Base-by-base conservation (phyloP, 2,113 vertebrate species). In the Melanocharis versteri region DNA sequence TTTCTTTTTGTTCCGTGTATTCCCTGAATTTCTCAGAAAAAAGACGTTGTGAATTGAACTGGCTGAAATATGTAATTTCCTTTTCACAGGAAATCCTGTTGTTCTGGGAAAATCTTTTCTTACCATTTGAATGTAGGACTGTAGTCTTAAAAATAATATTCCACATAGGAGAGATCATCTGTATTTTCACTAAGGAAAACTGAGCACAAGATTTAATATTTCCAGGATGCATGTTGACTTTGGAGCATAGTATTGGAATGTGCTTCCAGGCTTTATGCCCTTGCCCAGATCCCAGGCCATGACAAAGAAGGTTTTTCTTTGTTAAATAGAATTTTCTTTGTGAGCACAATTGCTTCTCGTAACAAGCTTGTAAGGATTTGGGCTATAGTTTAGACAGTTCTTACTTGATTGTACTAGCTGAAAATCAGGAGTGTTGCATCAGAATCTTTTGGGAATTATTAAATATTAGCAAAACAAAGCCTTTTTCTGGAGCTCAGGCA, bases 11-110 rank as follows among this genome's bases (percentile, higher is more conserved):
- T 70, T 37, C 54, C 9, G 0, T 22, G 15, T 42, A 28, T 45
- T 82, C 84, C 23, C 21, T 61, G 53, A 17, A 6, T 69, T 93
- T 93, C 42, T 93, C 65, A 70, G 84, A 39, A 42, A 88, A 91
- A 66, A 77, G 39, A 4, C 31, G 2, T 64, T 79, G 42, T 83
- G 79, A 86, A 61, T 35, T 72, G 79, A 88, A 57, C 40, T 57
- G 75, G n/a, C 66, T 66, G 75, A 77, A 86, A 65, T n/a, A 15
- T 37, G 80, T 92, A 3, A 89, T 94, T 94, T 96, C 92, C 92
- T 93, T 90, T 73, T 66, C 30, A 37, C 83, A 89, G 94, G 95
- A 96, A 94, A 92, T 95, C 89, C 89, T 95, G 92, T 94, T 77
- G 44, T 77, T 93, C 92, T 92, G 94, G 88, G 76, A 83, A 93